Conservation (phyloP, 2,797 vertebrate genomes). For the Hypotaenidia okinawae region DNA sequence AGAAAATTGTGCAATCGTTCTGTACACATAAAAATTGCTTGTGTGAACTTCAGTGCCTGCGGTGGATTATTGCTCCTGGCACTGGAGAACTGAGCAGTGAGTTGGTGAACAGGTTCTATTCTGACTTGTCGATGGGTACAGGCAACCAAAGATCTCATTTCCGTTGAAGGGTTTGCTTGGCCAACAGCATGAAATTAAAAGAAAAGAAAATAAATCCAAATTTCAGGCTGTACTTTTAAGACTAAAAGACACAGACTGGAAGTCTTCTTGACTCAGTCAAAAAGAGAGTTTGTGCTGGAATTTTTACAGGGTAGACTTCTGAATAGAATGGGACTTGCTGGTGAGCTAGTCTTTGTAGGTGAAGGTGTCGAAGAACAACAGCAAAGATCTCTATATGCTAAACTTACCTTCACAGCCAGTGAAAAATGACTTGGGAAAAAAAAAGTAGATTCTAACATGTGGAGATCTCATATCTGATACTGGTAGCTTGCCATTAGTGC, state of each 20-base stretch:
- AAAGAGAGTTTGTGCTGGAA: background rate
- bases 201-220: background rate
- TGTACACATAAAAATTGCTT: background rate
- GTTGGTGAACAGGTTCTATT: background rate
- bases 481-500: background rate
- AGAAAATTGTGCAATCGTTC: background rate
- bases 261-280: background rate
- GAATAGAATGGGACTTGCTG: background rate
- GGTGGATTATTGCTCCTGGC: background rate
- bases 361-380: background rate
- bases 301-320: background rate
- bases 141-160: background rate
- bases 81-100: background rate
- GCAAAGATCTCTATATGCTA: background rate
- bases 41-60: background rate
- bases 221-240: background rate
- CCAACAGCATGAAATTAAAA: background rate
- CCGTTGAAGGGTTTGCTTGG: background rate
- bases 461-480: background rate
- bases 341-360: background rate
- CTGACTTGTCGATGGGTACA: fast-evolving
- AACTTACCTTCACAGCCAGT: background rate
- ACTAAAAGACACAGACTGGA: background rate
- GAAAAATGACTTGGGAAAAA: background rate
- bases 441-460: background rate